Evolutionary conservation across 2,888 invertebrate species (phyloP).

Genomic region (Orchesellides sinensis): DNA sequence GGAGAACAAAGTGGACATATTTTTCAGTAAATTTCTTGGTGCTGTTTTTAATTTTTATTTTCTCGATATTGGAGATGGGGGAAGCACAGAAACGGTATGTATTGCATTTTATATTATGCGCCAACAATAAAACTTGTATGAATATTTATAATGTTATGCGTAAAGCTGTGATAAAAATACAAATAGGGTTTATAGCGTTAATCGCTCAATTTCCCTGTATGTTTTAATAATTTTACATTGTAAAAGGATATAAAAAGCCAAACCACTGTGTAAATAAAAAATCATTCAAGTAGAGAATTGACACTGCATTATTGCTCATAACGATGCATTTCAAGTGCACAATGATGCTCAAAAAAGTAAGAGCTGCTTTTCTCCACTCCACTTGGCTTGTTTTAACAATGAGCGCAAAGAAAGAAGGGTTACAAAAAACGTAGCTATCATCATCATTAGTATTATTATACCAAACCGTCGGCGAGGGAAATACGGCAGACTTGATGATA

Average conservation of each 20-base stretch:
- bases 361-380: constrained; percentile 35
- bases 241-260: too few species aligned
- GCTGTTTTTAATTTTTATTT: constrained; percentile 19
- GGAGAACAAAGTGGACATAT: constrained; percentile 22
- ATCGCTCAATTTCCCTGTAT: too few species aligned
- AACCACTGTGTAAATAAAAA: background rate
- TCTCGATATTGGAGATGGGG: constrained; percentile 23
- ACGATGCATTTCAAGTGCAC: background rate
- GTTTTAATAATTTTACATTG: too few species aligned
- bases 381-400: constrained; percentile 48
- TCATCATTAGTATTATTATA: constrained; percentile 49
- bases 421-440: constrained; percentile 32
- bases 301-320: background rate
- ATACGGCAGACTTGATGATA: background rate
- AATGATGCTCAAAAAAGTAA: background rate
- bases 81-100: constrained; percentile 43
- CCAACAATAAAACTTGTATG: too few species aligned
- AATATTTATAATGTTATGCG: too few species aligned
- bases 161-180: too few species aligned
- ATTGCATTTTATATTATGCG: background rate
- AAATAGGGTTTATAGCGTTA: too few species aligned
- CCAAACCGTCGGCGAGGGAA: constrained; percentile 17
- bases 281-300: background rate
- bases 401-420: constrained; percentile 24
- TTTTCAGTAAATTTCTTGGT: constrained; percentile 34